These are phyloP conservation scores for Nothura maculosa DNA, from an alignment of 2,797 vertebrate genomes.

Conservation along the genomic window DNA sequence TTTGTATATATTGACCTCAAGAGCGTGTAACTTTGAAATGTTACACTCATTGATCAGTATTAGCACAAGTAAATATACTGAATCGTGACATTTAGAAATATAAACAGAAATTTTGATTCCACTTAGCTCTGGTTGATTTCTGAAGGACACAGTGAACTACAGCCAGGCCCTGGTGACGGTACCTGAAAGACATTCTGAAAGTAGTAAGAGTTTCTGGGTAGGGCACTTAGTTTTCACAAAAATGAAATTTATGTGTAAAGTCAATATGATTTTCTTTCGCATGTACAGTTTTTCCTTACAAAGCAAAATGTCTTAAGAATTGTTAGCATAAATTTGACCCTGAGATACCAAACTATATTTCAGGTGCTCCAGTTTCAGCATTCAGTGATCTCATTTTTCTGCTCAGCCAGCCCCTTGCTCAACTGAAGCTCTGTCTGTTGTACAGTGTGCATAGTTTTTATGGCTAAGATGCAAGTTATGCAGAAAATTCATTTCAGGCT, in stretches of 20 bases:
- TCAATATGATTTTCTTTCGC: not conserved
- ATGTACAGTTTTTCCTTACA: not conserved
- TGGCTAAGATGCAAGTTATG: not conserved
- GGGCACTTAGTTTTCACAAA: not conserved
- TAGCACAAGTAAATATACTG: not conserved
- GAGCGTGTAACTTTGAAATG: not conserved
- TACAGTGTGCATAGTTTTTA: not conserved
- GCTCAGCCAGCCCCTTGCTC: not conserved
- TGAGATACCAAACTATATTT: not conserved
- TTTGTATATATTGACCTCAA: not conserved
- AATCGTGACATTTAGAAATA: not conserved
- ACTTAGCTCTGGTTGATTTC: not conserved
- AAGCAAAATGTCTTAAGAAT: not conserved
- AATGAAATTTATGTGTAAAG: not conserved
- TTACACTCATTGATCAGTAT: not conserved
- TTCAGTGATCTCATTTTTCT: fast-evolving
- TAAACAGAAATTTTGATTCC: not conserved
- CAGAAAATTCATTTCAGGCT: not conserved
- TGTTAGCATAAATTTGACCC: not conserved
- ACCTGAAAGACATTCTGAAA: not conserved
- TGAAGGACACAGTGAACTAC: not conserved
- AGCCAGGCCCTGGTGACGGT: not conserved
- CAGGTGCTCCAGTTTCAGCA: not conserved
- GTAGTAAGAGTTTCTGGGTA: not conserved
- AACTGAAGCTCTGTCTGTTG: not conserved